Conservation (phyloP, 35 echinoderm and acorn worm genomes). For the Chiridota heheva region DNA sequence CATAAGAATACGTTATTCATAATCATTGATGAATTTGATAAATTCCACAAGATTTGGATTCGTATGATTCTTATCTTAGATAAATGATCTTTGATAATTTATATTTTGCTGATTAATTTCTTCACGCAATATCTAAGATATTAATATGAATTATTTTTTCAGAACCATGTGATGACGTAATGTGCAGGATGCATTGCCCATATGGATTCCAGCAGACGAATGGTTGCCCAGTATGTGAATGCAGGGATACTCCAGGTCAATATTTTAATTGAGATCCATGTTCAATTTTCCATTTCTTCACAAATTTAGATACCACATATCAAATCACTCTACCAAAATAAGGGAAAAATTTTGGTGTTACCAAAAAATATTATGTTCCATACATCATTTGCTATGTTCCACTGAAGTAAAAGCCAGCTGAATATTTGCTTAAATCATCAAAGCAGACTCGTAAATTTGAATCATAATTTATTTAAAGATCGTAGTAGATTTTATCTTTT, state of each 20-base stretch:
- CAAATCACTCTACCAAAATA: not conserved
- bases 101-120: not conserved
- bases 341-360: not conserved
- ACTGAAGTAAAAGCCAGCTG: not conserved
- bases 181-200: constrained; percentile 64
- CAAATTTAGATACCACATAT: not conserved
- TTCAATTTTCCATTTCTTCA: constrained; percentile 2
- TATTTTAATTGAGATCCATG: not conserved
- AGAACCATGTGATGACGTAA: constrained; percentile 57
- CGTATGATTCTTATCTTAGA: too few species aligned
- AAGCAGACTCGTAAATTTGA: not conserved
- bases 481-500: not conserved
- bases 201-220: constrained; percentile 48
- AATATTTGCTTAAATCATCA: not conserved
- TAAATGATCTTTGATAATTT: too few species aligned
- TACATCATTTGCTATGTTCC: not conserved
- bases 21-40: too few species aligned
- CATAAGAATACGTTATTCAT: too few species aligned
- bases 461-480: not conserved
- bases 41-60: too few species aligned
- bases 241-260: constrained; percentile 53
- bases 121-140: not conserved
- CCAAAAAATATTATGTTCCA: not conserved
- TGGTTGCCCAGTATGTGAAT: constrained; percentile 60
- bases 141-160: not conserved